phyloP scores from a whole-genome alignment of 1,140 invertebrate genomes.

The Anastatus disparis region DNA sequence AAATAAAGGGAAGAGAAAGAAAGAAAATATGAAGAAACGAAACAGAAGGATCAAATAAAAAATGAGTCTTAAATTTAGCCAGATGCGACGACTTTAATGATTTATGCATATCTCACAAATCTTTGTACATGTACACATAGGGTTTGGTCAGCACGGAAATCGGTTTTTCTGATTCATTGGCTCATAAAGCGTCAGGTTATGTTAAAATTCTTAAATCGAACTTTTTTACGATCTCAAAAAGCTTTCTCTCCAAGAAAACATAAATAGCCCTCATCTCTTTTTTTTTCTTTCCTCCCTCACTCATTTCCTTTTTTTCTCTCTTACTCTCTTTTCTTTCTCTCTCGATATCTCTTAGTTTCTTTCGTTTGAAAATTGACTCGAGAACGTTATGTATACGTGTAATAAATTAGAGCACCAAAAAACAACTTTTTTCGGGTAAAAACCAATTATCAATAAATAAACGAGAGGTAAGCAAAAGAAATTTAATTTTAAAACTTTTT shows the following conservation, averaged over 20 bases:
- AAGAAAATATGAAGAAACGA: neutral
- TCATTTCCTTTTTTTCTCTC: neutral
- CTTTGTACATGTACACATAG: conserved; percentile 28
- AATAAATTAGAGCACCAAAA: conserved; percentile 37
- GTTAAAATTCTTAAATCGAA: conserved; percentile 43
- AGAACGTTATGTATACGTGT: conserved; percentile 10
- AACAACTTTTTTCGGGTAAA: conserved; percentile 27
- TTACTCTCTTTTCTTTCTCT: neutral
- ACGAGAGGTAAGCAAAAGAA: conserved; percentile 4
- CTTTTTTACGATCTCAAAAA: conserved; percentile 38
- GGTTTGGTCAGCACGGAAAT: conserved; percentile 28
- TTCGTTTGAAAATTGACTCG: conserved; percentile 3
- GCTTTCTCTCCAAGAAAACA: conserved; percentile 26
- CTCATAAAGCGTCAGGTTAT: conserved; percentile 40
- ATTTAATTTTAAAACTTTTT: conserved; percentile 33
- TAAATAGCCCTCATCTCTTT: conserved; percentile 30
- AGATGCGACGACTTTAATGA: conserved; percentile 35
- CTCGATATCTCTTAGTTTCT: neutral
- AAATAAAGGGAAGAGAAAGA: neutral
- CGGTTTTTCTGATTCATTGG: conserved; percentile 42
- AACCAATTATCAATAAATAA: conserved; percentile 39
- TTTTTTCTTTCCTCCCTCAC: neutral
- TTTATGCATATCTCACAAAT: conserved; percentile 41
- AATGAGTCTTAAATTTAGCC: conserved; percentile 30
- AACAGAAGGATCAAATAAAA: conserved; percentile 22